phyloP scores from a whole-genome alignment of 2,113 vertebrate genomes.

The Lophochroa leadbeateri region DNA sequence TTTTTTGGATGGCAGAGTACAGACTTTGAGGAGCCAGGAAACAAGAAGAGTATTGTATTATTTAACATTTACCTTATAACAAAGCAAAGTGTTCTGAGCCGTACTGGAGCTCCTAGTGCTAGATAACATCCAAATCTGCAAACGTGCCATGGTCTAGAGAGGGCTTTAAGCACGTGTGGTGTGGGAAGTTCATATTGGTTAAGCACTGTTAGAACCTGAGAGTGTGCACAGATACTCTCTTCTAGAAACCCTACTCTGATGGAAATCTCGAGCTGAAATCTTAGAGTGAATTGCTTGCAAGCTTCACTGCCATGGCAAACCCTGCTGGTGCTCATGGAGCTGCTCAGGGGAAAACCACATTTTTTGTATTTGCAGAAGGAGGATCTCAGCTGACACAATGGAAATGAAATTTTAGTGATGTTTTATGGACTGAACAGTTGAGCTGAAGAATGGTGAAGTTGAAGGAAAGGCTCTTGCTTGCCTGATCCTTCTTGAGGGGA shows the following conservation, averaged over 20 bases:
- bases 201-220: not conserved
- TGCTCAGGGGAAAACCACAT: not conserved
- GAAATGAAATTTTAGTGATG: not conserved
- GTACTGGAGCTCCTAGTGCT: not conserved
- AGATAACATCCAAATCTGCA: not conserved
- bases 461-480: not conserved
- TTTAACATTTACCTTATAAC: not conserved
- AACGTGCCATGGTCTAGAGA: not conserved
- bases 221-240: not conserved
- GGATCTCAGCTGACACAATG: not conserved
- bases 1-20: not conserved
- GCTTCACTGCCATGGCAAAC: not conserved
- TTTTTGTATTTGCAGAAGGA: not conserved
- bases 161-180: not conserved
- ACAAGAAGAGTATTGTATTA: not conserved
- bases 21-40: not conserved
- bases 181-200: not conserved
- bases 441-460: not conserved
- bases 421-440: not conserved
- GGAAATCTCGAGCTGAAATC: not conserved
- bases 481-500: not conserved
- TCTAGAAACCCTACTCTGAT: not conserved
- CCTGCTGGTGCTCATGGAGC: not conserved
- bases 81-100: not conserved
- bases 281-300: not conserved